These are phyloP conservation scores for Paraescarpia echinospica DNA, from an alignment of 1,140 invertebrate species.

Conservation along the genomic window DNA sequence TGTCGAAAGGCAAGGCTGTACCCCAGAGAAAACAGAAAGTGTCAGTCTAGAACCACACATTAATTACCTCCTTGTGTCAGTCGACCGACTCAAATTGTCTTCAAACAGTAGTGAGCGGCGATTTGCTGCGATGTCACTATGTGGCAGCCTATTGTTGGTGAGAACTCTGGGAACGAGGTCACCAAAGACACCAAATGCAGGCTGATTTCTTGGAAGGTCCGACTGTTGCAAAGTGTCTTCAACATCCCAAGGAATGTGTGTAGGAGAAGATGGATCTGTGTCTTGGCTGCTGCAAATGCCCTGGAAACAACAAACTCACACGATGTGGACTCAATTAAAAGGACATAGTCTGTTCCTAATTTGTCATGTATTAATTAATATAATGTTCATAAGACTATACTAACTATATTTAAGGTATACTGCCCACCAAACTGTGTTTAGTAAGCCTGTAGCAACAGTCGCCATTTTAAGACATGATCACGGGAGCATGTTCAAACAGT, in stretches of 20 bases:
- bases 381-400: too few species aligned
- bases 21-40: neutral
- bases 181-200: neutral
- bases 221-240: conserved; percentile 28
- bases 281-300: neutral
- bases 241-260: conserved; percentile 23
- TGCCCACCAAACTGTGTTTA: too few species aligned
- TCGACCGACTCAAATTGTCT: neutral
- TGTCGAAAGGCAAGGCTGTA: too few species aligned
- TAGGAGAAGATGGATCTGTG: neutral
- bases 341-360: too few species aligned
- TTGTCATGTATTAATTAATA: too few species aligned
- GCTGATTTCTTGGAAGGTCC: neutral
- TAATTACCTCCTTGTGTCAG: neutral
- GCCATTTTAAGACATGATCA: too few species aligned
- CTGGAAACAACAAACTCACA: neutral
- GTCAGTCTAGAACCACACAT: conserved; percentile 13
- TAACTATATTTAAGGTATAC: too few species aligned
- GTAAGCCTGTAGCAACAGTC: too few species aligned
- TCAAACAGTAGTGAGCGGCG: neutral
- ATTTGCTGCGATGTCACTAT: neutral
- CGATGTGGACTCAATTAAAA: too few species aligned
- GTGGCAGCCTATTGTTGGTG: neutral
- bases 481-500: too few species aligned
- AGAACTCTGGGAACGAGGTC: neutral